Percentiles rank a stretch among this genome's conserved stretches.
These are phyloP conservation scores for Eustalomyia histrio DNA, from an alignment of 2,888 invertebrate genomes.

Conservation along the genomic window DNA sequence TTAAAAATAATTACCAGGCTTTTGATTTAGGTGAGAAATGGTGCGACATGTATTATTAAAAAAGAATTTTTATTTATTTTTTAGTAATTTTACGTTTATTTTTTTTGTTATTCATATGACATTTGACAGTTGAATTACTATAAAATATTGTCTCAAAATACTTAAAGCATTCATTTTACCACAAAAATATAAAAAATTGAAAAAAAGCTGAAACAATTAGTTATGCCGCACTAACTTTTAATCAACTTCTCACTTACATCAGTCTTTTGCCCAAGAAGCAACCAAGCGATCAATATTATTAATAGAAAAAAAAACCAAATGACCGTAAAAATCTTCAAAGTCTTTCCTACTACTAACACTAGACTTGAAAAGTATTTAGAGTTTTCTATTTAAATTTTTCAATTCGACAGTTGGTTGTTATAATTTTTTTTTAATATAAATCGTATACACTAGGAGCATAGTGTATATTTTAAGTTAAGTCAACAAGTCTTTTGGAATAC, in stretches of 20 bases:
- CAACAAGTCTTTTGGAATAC: too few species aligned
- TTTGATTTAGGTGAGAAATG: conserved; percentile 24
- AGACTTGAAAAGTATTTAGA: too few species aligned
- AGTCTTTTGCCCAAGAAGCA: conserved; percentile 28
- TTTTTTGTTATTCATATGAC: conserved; percentile 28
- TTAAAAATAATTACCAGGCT: conserved; percentile 37
- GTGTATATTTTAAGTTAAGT: too few species aligned
- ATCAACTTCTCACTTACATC: conserved; percentile 49
- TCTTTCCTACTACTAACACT: not conserved
- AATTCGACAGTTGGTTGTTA: not conserved
- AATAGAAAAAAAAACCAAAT: conserved; percentile 53
- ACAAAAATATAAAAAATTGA: not conserved
- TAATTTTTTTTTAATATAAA: not conserved
- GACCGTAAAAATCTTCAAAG: conserved; percentile 57
- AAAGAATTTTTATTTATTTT: conserved; percentile 7
- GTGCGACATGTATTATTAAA: not conserved
- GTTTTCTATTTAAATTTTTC: not conserved
- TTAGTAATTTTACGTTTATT: not conserved
- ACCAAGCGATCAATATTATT: conserved; percentile 52
- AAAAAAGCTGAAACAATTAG: conserved; percentile 56
- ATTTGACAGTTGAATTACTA: conserved; percentile 22
- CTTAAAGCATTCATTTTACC: not conserved
- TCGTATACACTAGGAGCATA: too few species aligned
- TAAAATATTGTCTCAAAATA: conserved; percentile 7
- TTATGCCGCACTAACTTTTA: conserved; percentile 65